phyloP scores from a whole-genome alignment of 2,888 invertebrate genomes.

The Galerucella nymphaeae region DNA sequence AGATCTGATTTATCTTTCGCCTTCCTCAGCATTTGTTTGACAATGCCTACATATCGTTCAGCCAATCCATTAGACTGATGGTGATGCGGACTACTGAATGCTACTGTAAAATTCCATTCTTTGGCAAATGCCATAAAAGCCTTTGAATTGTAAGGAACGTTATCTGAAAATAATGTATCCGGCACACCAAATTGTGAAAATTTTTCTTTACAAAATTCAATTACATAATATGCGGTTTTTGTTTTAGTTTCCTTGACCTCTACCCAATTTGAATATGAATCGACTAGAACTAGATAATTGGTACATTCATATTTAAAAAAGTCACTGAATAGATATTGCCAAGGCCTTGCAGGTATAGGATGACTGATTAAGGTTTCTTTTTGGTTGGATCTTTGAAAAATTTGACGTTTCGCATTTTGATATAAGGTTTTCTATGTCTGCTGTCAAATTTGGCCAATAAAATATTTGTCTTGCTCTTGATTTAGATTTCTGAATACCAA shows the following conservation, averaged over 20 bases:
- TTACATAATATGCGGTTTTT: conserved; percentile 20
- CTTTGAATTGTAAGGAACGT: conserved; percentile 27
- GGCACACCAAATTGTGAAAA: conserved; percentile 32
- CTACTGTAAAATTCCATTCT: conserved; percentile 34
- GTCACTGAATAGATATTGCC: conserved; percentile 25
- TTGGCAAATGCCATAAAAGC: conserved; percentile 32
- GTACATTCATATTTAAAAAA: conserved; percentile 18
- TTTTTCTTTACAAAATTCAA: conserved; percentile 22
- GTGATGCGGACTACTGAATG: conserved; percentile 33
- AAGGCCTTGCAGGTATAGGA: conserved; percentile 14
- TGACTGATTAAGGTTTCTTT: conserved; percentile 28
- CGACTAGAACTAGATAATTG: conserved; percentile 25
- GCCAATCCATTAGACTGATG: conserved; percentile 33
- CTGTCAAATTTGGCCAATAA: conserved; percentile 22
- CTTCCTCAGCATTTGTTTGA: no score
- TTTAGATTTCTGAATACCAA: conserved; percentile 31
- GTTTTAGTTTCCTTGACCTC: conserved; percentile 18
- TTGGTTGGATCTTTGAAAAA: conserved; percentile 4
- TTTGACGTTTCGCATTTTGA: conserved; percentile 25
- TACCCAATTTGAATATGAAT: conserved; percentile 31
- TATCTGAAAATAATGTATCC: conserved; percentile 30
- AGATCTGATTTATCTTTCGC: no score
- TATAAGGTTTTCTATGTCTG: conserved; percentile 24
- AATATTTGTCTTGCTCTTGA: conserved; percentile 24
- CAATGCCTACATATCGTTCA: no score